Evolutionary conservation across 2,113 vertebrate genomes (phyloP).

Genomic region (Sphyrna mokarran): DNA sequence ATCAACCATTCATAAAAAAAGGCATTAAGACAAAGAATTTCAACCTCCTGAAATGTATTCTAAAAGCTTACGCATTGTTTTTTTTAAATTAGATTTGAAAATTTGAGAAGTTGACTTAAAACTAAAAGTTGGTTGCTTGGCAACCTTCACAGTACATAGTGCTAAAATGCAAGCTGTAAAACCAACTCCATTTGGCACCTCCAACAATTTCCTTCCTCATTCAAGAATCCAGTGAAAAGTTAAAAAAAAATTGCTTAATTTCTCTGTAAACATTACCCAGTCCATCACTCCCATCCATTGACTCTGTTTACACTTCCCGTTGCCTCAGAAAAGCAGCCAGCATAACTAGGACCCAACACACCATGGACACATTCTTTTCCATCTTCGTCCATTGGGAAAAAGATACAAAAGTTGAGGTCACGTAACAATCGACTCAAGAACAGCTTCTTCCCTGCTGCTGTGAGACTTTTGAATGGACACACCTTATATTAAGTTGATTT

Average conservation of each 20-base stretch:
- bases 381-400: too few species aligned
- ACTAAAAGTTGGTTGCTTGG: neutral
- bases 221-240: neutral
- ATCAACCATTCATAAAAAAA: neutral
- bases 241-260: neutral
- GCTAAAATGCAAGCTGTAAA: neutral
- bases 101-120: neutral
- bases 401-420: too few species aligned
- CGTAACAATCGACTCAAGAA: too few species aligned
- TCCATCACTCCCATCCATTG: too few species aligned
- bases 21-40: neutral
- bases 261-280: neutral
- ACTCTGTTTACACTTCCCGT: too few species aligned
- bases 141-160: neutral
- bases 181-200: neutral
- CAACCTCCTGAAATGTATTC: neutral
- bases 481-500: too few species aligned
- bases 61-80: neutral
- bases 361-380: too few species aligned
- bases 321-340: too few species aligned
- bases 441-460: too few species aligned
- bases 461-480: too few species aligned
- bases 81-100: neutral
- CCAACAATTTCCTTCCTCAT: neutral
- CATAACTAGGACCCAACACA: too few species aligned